These are phyloP conservation scores for Hirtodrosophila confusa DNA, from an alignment of 2,888 invertebrate genomes.

Conservation along the genomic window DNA sequence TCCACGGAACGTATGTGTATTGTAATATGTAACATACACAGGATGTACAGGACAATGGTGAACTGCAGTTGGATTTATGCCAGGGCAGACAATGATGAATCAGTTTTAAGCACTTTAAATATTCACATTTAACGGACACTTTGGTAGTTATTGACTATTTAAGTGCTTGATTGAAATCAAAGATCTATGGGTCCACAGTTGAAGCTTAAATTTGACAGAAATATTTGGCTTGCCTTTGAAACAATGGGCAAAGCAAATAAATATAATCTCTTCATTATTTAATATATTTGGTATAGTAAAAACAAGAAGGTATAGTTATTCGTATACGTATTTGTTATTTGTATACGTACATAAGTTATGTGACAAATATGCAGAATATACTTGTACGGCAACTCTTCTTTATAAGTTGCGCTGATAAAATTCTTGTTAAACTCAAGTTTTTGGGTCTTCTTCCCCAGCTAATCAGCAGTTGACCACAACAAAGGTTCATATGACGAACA, in stretches of 20 bases:
- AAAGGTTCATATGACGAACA: slow-evolving; percentile 26
- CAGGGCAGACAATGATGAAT: not conserved
- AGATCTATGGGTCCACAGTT: too few species aligned
- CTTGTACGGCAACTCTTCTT: too few species aligned
- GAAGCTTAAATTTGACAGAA: too few species aligned
- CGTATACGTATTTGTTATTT: too few species aligned
- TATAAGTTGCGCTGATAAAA: not conserved
- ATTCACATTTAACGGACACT: too few species aligned
- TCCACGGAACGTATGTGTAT: slow-evolving; percentile 32
- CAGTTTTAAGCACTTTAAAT: not conserved
- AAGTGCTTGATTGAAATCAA: too few species aligned
- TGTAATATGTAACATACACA: slow-evolving; percentile 10
- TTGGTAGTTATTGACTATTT: too few species aligned
- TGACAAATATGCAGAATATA: slow-evolving; percentile 9
- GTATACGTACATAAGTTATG: slow-evolving; percentile 5
- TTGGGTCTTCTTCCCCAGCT: not conserved
- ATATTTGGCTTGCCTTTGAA: too few species aligned
- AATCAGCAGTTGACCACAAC: slow-evolving; percentile 49
- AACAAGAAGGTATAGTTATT: too few species aligned
- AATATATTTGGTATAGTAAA: too few species aligned
- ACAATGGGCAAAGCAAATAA: too few species aligned
- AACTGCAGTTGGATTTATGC: slow-evolving; percentile 23
- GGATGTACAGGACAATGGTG: not conserved
- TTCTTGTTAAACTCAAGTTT: not conserved
- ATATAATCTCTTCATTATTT: too few species aligned